Conservation (phyloP, 2,797 vertebrate species). For the Chaenodraco wilsoni region DNA sequence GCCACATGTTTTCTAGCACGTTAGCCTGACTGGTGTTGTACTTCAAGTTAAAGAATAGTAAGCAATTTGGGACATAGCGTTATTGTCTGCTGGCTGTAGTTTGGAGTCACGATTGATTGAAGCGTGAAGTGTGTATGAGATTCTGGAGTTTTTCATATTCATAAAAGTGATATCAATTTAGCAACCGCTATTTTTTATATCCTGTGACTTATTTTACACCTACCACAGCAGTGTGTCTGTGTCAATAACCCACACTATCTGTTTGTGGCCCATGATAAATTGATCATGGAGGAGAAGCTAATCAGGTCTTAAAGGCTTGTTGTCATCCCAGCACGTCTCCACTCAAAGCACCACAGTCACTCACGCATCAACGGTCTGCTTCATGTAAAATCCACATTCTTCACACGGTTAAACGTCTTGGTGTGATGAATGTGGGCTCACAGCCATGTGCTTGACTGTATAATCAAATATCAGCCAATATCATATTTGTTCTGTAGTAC, state of each 20-base stretch:
- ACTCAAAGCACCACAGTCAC: neutral
- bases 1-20: neutral
- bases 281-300: neutral
- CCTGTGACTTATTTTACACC: neutral
- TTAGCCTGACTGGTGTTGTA: neutral
- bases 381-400: conserved; percentile 31
- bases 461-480: conserved; percentile 17
- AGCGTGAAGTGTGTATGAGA: too few species aligned
- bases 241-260: neutral
- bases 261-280: conserved; percentile 3
- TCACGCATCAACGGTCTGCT: neutral
- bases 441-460: conserved; percentile 7
- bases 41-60: neutral
- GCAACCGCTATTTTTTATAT: neutral
- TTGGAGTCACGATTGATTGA: neutral
- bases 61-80: neutral
- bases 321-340: conserved; percentile 2
- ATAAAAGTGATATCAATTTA: too few species aligned
- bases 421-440: conserved; percentile 5
- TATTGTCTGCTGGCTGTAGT: neutral
- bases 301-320: neutral
- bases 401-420: neutral
- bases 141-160: too few species aligned
- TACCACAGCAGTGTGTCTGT: neutral
- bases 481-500: too few species aligned